These are phyloP conservation scores for Xylocopa sonorina DNA, from an alignment of 1,140 invertebrate species.

Conservation along the genomic window DNA sequence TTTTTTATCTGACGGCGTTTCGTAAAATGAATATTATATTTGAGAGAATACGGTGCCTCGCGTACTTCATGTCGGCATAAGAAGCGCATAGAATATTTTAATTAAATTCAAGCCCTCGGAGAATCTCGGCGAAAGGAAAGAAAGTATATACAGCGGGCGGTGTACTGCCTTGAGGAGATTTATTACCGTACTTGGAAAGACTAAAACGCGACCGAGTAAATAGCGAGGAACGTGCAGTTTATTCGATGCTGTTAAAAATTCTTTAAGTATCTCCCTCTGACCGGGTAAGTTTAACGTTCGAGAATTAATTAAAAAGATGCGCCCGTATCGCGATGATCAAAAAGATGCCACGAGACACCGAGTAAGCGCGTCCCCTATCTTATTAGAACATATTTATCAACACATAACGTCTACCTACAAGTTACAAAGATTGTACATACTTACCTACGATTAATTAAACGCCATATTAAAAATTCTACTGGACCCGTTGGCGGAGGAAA, in stretches of 20 bases:
- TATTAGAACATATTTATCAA: neutral
- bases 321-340: constrained; percentile 25
- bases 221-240: constrained; percentile 42
- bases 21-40: constrained; percentile 53
- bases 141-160: constrained; percentile 35
- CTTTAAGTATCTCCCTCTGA: constrained; percentile 32
- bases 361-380: too few relatives aligned
- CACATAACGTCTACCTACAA: neutral
- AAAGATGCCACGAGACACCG: neutral
- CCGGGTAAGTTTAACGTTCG: constrained; percentile 20
- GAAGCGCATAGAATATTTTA: constrained; percentile 58
- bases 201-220: constrained; percentile 53
- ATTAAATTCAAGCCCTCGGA: constrained; percentile 58
- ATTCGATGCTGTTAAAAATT: constrained; percentile 54
- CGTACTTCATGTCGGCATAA: constrained; percentile 47
- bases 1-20: neutral
- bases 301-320: constrained; percentile 47
- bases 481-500: too few relatives aligned
- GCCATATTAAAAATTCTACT: too few relatives aligned
- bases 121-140: constrained; percentile 44
- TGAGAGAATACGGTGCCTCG: constrained; percentile 23
- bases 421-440: too few relatives aligned
- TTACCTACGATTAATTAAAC: too few relatives aligned
- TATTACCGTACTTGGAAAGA: constrained; percentile 43
- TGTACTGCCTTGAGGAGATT: constrained; percentile 49